Conservation (phyloP, 2,113 vertebrate species). For the Pangasianodon hypophthalmus region DNA sequence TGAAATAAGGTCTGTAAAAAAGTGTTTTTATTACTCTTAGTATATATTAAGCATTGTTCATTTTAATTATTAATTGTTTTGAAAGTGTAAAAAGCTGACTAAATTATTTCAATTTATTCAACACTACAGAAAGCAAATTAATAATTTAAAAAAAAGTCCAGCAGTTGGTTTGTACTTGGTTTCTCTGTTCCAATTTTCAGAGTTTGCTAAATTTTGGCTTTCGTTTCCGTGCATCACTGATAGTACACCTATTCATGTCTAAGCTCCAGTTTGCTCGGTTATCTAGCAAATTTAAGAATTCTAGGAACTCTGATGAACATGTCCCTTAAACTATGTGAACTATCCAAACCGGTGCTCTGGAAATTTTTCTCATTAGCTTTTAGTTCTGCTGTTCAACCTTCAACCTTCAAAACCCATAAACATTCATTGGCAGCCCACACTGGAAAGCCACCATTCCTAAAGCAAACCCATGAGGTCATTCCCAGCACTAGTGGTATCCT, state of each 20-base stretch:
- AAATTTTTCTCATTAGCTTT: background rate
- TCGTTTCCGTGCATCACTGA: background rate
- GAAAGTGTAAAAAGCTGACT: background rate
- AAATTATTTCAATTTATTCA: background rate
- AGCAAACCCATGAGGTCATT: slow-evolving; percentile 53
- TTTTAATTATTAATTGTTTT: too few species aligned
- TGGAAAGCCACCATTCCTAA: slow-evolving; percentile 43
- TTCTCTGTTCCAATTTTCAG: background rate
- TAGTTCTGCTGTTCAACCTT: background rate
- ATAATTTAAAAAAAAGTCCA: background rate
- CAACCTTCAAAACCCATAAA: background rate
- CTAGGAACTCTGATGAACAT: background rate
- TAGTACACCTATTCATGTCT: background rate
- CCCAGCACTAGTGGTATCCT: background rate
- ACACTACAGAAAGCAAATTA: too few species aligned
- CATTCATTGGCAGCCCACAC: background rate
- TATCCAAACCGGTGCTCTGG: background rate
- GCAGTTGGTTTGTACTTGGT: background rate
- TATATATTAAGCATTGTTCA: too few species aligned
- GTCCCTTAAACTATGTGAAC: background rate
- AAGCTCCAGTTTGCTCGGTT: background rate
- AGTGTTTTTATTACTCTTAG: too few species aligned
- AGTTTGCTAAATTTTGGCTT: background rate
- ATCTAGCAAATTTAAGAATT: background rate
- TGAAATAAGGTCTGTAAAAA: too few species aligned